Percentiles rank a stretch among this genome's conserved stretches.
phyloP scores from a whole-genome alignment of 2,113 vertebrate genomes.

The Uria lomvia region DNA sequence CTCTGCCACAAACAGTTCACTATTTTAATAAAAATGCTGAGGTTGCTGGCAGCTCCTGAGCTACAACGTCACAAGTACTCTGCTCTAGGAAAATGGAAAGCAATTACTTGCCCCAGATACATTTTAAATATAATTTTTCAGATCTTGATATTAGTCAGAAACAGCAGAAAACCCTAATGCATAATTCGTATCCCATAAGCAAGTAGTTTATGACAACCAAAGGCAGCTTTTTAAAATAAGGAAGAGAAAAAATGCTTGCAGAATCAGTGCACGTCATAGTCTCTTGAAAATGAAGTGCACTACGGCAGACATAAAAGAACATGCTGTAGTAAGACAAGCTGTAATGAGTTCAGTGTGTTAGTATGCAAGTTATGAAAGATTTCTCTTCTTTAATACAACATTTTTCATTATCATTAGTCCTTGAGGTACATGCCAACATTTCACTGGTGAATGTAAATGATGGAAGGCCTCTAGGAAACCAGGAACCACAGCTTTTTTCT shows the following conservation, averaged over 20 bases:
- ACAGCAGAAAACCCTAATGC: slow-evolving; percentile 3
- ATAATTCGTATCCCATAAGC: slow-evolving; percentile 20
- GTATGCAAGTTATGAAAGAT: slow-evolving; percentile 54
- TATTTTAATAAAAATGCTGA: neutral
- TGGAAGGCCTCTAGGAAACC: slow-evolving; percentile 8
- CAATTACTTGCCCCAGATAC: slow-evolving; percentile 15
- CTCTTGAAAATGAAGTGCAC: slow-evolving; percentile 51
- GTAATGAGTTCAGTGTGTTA: slow-evolving; percentile 61
- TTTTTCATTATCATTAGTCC: slow-evolving; percentile 68
- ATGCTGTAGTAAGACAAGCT: slow-evolving; percentile 38
- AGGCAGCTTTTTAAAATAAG: slow-evolving; percentile 34
- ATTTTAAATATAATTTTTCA: slow-evolving; percentile 16
- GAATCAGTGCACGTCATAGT: slow-evolving; percentile 28
- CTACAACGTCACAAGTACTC: neutral
- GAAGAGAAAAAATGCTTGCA: slow-evolving; percentile 3
- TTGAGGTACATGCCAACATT: slow-evolving; percentile 37
- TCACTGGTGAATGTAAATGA: slow-evolving; percentile 40
- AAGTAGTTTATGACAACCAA: slow-evolving; percentile 36
- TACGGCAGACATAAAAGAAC: slow-evolving; percentile 25
- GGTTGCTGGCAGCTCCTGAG: neutral
- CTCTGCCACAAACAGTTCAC: neutral
- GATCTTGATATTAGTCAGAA: slow-evolving; percentile 18
- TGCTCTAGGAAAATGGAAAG: neutral
- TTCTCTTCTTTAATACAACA: slow-evolving; percentile 49
- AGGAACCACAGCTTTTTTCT: neutral